A percentile compares a stretch with the other conserved stretches of the same genome.
Evolutionary conservation across 1,140 invertebrate genomes (phyloP).

Genomic region (Caerostris darwini): DNA sequence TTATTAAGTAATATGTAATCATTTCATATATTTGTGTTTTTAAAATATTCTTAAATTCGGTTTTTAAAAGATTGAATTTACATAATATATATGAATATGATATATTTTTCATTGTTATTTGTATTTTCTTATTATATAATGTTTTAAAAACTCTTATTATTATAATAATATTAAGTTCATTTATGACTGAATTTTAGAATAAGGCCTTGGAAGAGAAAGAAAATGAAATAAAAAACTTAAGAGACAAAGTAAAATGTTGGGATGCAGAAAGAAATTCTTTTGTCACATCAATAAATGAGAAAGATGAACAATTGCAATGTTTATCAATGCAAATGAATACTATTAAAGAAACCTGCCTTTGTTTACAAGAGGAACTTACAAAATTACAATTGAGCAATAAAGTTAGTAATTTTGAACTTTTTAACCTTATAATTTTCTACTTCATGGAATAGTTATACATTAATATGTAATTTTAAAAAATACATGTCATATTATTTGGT

Average conservation of each 20-base stretch:
- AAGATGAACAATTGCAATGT: slow-evolving; percentile 70
- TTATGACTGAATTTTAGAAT: slow-evolving; percentile 2
- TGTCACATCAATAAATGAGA: slow-evolving; percentile 34
- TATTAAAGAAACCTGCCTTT: slow-evolving; percentile 71
- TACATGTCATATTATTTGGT: too few relatives aligned
- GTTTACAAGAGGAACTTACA: slow-evolving; percentile 52
- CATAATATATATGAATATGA: too few relatives aligned
- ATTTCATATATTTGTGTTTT: too few relatives aligned
- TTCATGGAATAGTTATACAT: too few relatives aligned
- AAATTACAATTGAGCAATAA: slow-evolving; percentile 55
- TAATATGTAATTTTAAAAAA: too few relatives aligned
- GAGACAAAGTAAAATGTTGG: slow-evolving; percentile 1
- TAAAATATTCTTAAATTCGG: too few relatives aligned
- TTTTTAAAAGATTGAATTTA: too few relatives aligned
- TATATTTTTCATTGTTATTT: too few relatives aligned
- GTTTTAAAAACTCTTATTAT: too few relatives aligned
- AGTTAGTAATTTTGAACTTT: not conserved
- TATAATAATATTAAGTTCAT: too few relatives aligned
- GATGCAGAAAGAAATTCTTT: slow-evolving; percentile 35
- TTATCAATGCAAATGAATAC: slow-evolving; percentile 67
- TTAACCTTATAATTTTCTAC: not conserved
- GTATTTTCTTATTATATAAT: too few relatives aligned
- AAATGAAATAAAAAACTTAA: slow-evolving; percentile 28
- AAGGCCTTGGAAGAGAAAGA: slow-evolving; percentile 15
- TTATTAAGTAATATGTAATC: too few relatives aligned